Evolutionary conservation across 2,113 vertebrate genomes (phyloP).

Genomic region (Toxostoma redivivum): DNA sequence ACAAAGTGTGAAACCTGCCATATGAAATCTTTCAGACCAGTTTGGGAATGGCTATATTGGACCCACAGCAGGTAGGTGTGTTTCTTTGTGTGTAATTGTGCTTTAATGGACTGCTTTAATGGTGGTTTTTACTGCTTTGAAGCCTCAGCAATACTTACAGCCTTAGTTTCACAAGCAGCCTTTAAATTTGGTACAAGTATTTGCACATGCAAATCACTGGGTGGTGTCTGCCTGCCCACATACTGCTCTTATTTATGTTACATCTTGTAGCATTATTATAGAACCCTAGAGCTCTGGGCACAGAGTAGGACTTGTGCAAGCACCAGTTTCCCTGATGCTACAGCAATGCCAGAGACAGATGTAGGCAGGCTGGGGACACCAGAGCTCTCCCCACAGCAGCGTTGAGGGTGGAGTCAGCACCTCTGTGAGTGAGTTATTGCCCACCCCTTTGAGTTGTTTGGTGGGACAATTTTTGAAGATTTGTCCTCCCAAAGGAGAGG

Average conservation of each 20-base stretch:
- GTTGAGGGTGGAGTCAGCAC: neutral
- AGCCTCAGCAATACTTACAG: neutral
- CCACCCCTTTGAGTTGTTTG: neutral
- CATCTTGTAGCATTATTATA: neutral
- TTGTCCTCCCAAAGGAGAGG: neutral
- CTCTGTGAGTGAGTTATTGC: rapidly evolving
- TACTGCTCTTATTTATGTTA: neutral
- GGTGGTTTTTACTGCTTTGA: neutral
- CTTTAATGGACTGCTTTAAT: neutral
- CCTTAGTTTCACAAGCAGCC: neutral
- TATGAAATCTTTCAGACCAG: neutral
- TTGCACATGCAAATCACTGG: neutral
- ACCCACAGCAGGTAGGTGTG: neutral
- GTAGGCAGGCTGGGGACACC: neutral
- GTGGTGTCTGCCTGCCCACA: neutral
- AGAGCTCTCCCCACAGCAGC: neutral
- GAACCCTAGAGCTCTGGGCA: neutral
- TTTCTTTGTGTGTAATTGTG: neutral
- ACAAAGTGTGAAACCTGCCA: neutral
- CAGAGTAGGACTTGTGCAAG: neutral
- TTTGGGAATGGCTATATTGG: neutral
- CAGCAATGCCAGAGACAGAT: neutral
- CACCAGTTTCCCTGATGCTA: neutral
- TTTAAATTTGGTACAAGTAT: neutral
- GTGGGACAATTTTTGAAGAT: neutral